Conservation (phyloP, 2,113 vertebrate species). For the Chaetura pelagica region DNA sequence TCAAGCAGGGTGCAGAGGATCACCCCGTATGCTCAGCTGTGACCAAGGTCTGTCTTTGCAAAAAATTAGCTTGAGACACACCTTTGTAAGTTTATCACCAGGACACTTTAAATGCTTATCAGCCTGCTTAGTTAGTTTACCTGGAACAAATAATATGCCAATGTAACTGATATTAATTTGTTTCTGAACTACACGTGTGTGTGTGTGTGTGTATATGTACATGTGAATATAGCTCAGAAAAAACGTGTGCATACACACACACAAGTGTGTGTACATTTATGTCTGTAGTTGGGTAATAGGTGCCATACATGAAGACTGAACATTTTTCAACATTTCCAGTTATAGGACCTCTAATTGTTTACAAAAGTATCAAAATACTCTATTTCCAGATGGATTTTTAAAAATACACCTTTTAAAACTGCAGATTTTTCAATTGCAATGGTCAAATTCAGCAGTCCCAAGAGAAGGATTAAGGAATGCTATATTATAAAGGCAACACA, state of each 20-base stretch:
- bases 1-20: neutral
- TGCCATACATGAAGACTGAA: neutral
- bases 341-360: neutral
- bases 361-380: neutral
- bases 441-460: neutral
- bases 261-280: neutral
- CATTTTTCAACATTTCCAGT: neutral
- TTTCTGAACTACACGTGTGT: neutral
- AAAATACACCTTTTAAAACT: neutral
- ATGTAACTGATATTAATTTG: neutral
- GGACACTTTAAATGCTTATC: neutral
- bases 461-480: neutral
- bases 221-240: neutral
- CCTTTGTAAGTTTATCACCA: constrained; percentile 5
- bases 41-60: neutral
- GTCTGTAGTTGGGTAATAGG: neutral
- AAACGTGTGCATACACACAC: neutral
- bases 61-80: neutral
- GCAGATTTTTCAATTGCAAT: neutral
- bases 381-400: neutral
- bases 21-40: neutral
- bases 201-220: neutral
- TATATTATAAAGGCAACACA: neutral
- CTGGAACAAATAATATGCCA: constrained; percentile 30
- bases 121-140: neutral